Percentiles rank a stretch among this genome's conserved stretches.
These are phyloP conservation scores for Chelidonichthys spinosus DNA, from an alignment of 2,797 vertebrate genomes.

Conservation along the genomic window DNA sequence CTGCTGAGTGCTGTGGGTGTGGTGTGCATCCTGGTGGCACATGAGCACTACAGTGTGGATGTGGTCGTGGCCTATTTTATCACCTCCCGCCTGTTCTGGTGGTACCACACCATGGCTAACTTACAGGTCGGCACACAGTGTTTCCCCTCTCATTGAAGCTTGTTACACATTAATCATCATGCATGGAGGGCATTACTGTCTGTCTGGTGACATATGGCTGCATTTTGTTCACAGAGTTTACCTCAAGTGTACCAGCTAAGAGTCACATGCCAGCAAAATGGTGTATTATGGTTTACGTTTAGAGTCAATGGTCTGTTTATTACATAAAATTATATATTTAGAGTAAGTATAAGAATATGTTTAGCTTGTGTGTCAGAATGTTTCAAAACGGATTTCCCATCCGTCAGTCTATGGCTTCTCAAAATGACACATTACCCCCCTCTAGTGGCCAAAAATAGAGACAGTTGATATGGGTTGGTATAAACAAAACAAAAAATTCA, in stretches of 20 bases:
- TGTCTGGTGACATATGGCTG: conserved; percentile 35
- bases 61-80: conserved; percentile 97
- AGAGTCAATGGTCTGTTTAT: conserved; percentile 5
- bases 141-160: conserved; percentile 31
- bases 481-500: not conserved
- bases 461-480: not conserved
- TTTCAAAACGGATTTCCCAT: not conserved
- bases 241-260: not conserved
- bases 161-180: conserved; percentile 43
- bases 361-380: conserved; percentile 9
- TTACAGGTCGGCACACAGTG: conserved; percentile 86
- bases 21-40: conserved; percentile 95
- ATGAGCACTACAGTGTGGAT: conserved; percentile 97
- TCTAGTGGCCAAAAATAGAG: conserved; percentile 47
- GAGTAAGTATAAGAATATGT: conserved; percentile 12
- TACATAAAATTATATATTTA: conserved; percentile 12
- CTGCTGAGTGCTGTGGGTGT: conserved; percentile 93
- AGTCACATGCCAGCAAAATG: not conserved
- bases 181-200: conserved; percentile 26
- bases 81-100: conserved; percentile 98
- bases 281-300: conserved; percentile 19
- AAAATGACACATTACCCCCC: conserved; percentile 13
- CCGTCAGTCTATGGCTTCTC: not conserved
- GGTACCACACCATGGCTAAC: conserved; percentile 99
- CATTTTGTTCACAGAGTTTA: conserved; percentile 33